Conservation (phyloP, 2,888 invertebrate genomes). For the Fragum fragum region DNA sequence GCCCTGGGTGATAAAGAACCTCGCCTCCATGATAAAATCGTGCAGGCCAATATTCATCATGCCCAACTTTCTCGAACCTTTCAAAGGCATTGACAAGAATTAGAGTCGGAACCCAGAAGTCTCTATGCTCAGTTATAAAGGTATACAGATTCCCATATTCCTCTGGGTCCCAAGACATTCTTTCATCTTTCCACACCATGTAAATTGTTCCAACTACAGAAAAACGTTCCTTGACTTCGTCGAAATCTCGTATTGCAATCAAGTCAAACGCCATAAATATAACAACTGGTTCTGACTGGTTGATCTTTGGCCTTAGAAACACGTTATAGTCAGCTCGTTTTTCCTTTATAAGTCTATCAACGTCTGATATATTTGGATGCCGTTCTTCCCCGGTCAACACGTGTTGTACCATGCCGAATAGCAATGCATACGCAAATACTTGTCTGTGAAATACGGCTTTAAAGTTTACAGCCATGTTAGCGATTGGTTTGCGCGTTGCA, state of each 20-base stretch:
- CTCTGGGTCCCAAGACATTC: constrained; percentile 38
- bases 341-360: background rate
- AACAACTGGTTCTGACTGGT: constrained; percentile 19
- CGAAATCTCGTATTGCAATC: constrained; percentile 45
- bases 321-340: background rate
- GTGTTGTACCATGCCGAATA: background rate
- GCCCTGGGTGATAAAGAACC: constrained; percentile 29
- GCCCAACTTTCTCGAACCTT: constrained; percentile 11
- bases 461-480: background rate
- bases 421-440: background rate
- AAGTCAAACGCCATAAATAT: constrained; percentile 28
- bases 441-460: background rate
- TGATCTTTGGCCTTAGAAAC: background rate
- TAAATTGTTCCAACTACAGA: constrained; percentile 18
- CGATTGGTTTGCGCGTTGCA: too few relatives aligned
- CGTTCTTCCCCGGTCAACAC: background rate
- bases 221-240: constrained; percentile 45
- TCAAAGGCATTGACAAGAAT: constrained; percentile 33
- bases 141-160: constrained; percentile 34
- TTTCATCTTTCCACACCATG: constrained; percentile 43
- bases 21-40: constrained; percentile 11
- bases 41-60: constrained; percentile 5
- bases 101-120: constrained; percentile 46
- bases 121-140: constrained; percentile 18
- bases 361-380: background rate